A percentile compares a stretch with the other conserved stretches of the same genome.
These are phyloP conservation scores for Serilophus lunatus DNA, from an alignment of 2,113 vertebrate species.

Conservation along the genomic window DNA sequence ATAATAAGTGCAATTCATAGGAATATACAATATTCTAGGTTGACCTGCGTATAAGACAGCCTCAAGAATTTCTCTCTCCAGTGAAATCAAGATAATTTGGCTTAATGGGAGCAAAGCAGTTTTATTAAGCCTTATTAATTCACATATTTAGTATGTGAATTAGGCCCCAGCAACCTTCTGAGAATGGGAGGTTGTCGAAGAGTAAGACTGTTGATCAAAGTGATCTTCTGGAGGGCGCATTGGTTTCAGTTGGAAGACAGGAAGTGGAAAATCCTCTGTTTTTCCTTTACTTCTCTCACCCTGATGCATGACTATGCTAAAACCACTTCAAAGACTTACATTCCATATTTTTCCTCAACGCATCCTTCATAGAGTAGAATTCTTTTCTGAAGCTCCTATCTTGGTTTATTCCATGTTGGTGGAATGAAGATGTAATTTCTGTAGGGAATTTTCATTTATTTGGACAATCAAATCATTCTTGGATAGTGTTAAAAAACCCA, in stretches of 20 bases:
- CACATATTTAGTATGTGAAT: background rate
- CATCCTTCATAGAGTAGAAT: background rate
- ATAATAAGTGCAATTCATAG: background rate
- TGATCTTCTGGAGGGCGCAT: background rate
- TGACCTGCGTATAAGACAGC: background rate
- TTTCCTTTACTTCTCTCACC: background rate
- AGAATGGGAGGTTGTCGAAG: background rate
- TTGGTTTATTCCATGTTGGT: background rate
- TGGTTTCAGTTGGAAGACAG: background rate
- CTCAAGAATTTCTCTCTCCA: background rate
- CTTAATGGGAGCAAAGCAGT: background rate
- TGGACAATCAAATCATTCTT: background rate
- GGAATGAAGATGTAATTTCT: background rate
- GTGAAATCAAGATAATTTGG: background rate
- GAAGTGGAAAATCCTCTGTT: background rate
- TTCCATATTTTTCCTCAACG: background rate
- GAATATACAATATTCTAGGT: background rate
- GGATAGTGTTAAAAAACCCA: background rate
- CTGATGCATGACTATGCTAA: background rate
- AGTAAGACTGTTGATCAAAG: background rate
- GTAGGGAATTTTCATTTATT: background rate
- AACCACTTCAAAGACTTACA: background rate
- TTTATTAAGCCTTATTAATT: background rate
- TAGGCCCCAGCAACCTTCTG: background rate
- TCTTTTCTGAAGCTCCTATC: background rate